Evolutionary conservation across 2,113 vertebrate species (phyloP).

Genomic region (Mesoclemmys tuberculata): DNA sequence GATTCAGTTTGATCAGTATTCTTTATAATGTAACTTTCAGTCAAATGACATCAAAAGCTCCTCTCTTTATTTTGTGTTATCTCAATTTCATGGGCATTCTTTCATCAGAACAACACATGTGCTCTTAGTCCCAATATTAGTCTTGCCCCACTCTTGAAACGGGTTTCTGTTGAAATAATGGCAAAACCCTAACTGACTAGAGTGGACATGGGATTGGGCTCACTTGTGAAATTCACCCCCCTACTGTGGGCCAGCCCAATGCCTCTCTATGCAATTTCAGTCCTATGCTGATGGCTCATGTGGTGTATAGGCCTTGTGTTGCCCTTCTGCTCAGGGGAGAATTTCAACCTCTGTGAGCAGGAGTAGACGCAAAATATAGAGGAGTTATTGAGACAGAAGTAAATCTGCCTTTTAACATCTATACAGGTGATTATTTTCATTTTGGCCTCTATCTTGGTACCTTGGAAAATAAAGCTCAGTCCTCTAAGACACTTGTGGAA

Average conservation of each 20-base stretch:
- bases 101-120: too few relatives aligned
- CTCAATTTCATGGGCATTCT: too few relatives aligned
- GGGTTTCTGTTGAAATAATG: too few relatives aligned
- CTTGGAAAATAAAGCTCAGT: background rate
- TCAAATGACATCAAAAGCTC: background rate
- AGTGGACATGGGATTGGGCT: background rate
- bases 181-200: too few relatives aligned
- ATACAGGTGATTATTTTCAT: background rate
- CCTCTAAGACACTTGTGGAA: background rate
- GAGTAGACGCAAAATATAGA: background rate
- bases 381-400: background rate
- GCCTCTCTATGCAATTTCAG: background rate
- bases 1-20: background rate
- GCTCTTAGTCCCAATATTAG: too few relatives aligned
- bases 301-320: background rate
- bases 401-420: background rate
- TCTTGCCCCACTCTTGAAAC: too few relatives aligned
- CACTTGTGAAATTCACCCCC: background rate
- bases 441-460: background rate
- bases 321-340: background rate
- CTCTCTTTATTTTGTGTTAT: background rate
- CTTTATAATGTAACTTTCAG: background rate
- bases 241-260: background rate
- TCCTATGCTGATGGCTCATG: background rate
- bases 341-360: background rate